Base-by-base conservation (phyloP, 2,113 vertebrate species). In the Chamaea fasciata region DNA sequence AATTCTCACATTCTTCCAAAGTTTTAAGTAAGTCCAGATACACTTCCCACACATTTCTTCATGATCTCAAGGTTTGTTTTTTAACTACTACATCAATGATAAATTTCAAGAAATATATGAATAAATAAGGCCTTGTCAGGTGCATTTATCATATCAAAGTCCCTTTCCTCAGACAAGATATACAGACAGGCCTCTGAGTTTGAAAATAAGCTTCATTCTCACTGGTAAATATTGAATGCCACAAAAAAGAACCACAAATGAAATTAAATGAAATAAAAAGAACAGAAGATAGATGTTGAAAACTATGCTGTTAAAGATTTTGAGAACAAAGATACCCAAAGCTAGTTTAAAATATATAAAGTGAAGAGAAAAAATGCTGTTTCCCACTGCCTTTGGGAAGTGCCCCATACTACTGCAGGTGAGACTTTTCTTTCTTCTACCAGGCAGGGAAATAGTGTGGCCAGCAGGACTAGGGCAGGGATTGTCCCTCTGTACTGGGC, bases 1-100 rank as follows among this genome's bases (percentile, higher is more conserved):
- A 92, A 90, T 94, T 96, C 67, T 96, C 90, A 92, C 93, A 81
- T 93, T 89, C 88, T 90, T 94, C 88, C 85, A 64, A 90, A 90
- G 71, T 90, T 93, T 75, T 95, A 96, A 87, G 62, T 78, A 91
- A 91, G 63, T 91, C 94, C 90, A 94, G 90, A 88, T 90, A 95
- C 2, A 3, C 60, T 94, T 94, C 92, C 90, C 92, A 90, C 83
- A 88, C 44, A 68, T 81, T 92, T 83, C 75, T 83, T 92, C 60
- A 35, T 70, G 63, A 83, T 95, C 82, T 63, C 35, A 55, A 80
- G 55, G 80, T 78, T 30, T 81, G 27, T 13, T 92, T 90, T 92
- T 87, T 90, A 88, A 91, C 75, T 91, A 83, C 50, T 75, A 44
- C 22, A 52, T 64, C n/a, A 86, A 21, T 47, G 17, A 83, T 30